phyloP scores from a whole-genome alignment of 2,113 vertebrate genomes.

The Rynchops niger region DNA sequence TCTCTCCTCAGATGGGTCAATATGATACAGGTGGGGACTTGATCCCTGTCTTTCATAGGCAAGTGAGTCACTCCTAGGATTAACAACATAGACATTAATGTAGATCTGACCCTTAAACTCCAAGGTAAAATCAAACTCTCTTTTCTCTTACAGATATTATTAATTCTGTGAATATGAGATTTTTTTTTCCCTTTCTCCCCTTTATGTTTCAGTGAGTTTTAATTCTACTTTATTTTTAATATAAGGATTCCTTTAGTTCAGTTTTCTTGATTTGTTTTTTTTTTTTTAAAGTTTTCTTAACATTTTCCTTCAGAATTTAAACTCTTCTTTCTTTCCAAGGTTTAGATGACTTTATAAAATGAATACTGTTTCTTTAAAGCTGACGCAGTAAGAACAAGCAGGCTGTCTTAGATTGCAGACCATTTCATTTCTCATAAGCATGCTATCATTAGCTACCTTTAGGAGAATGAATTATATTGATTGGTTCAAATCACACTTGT shows the following conservation, averaged over 20 bases:
- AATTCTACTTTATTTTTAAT: neutral
- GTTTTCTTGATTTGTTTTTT: neutral
- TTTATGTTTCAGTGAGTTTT: neutral
- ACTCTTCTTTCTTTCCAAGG: neutral
- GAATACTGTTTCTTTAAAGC: slow-evolving; percentile 47
- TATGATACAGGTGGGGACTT: neutral
- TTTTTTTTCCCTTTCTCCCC: neutral
- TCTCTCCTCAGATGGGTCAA: neutral
- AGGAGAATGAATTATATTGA: slow-evolving; percentile 65
- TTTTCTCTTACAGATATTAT: neutral
- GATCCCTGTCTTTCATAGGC: neutral
- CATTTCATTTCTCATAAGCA: slow-evolving; percentile 70
- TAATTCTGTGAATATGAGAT: neutral
- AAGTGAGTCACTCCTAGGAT: neutral
- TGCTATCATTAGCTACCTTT: slow-evolving; percentile 63
- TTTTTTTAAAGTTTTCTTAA: neutral
- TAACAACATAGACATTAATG: neutral
- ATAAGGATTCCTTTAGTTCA: neutral
- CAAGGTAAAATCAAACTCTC: neutral
- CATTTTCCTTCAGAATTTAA: neutral
- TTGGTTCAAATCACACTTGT: slow-evolving; percentile 64
- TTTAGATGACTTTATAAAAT: slow-evolving; percentile 1
- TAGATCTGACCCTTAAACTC: neutral
- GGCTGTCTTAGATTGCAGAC: slow-evolving; percentile 44
- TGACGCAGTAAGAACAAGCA: slow-evolving; percentile 49